Evolutionary conservation across 2,888 invertebrate species (phyloP), one percentile per base, ranked within the genome.

Genomic region (Habroteleia sp.): DNA sequence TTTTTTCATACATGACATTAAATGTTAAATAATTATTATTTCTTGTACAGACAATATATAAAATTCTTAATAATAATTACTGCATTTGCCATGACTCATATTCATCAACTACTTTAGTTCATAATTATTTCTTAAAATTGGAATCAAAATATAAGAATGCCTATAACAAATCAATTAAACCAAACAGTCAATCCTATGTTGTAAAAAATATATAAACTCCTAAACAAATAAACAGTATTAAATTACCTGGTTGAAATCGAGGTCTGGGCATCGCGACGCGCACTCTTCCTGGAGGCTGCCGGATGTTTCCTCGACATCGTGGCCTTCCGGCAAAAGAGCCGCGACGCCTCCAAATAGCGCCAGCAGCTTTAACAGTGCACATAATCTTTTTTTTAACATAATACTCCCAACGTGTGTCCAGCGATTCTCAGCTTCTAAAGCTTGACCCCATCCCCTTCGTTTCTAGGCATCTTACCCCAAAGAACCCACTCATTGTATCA

Each of bases 361-460:
- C 81, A 86, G 46, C 81, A 86, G 78, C 81, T 77, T 83, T 77
- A 84, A 41, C 41, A 83, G 42, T 35, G 77, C 75, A 42, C 85
- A 87, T 85, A 83, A 77, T 83, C 80, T 78, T 73, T 79, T 82
- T 76, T 78, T 82, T 83, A 85, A 83, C 87, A 87, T 87, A 85
- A 86, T 87, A 85, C 77, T 56, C 69, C 62, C 44, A 37, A 23
- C 39, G 35, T 39, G 11, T 29, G 6, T 42, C 62, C 35, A 27
- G 14, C 25, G 11, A 41, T 60, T 29, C 39, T 73, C 65, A 77
- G 37, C 65, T 69, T 37, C 41, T 52, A 44, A 8, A 35, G 50
- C 23, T 66, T 13, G 42, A 48, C 41, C 23, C 48, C 62, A 56
- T 58, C 58, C 14, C 54, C 37, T 25, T 44, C 41, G 5, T 46